phyloP scores from a whole-genome alignment of 2,797 vertebrate genomes.

The Hephaestus fuliginosus region DNA sequence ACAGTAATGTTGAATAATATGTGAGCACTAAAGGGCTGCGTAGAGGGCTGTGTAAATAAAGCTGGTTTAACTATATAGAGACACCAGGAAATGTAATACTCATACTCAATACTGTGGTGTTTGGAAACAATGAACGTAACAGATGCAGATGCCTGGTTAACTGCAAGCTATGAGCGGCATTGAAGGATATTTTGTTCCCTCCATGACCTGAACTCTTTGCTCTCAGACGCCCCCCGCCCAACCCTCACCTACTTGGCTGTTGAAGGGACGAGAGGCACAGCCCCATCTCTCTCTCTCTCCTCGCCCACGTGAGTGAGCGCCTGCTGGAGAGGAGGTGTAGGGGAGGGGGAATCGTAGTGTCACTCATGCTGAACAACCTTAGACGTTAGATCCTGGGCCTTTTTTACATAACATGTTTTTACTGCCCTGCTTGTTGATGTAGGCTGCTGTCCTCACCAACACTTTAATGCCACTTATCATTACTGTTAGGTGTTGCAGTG shows the following conservation, averaged over 20 bases:
- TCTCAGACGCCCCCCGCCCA: neutral
- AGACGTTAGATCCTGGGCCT: neutral
- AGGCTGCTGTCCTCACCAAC: neutral
- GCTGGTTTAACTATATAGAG: constrained; percentile 25
- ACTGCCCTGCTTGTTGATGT: neutral
- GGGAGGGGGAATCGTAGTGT: neutral
- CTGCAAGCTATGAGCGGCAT: constrained; percentile 21
- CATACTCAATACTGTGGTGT: constrained; percentile 16
- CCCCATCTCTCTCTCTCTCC: constrained; percentile 10
- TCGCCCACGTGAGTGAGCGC: neutral
- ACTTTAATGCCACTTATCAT: constrained; percentile 10
- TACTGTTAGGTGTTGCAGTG: neutral
- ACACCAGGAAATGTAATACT: constrained; percentile 34
- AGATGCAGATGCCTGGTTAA: constrained; percentile 24
- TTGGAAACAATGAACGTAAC: constrained; percentile 15
- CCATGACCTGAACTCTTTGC: constrained; percentile 20
- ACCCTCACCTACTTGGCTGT: constrained; percentile 13
- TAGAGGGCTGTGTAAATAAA: constrained; percentile 48
- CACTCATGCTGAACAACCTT: neutral
- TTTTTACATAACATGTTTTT: neutral
- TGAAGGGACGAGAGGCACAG: constrained; percentile 4
- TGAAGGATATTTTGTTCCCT: constrained; percentile 8
- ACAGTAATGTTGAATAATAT: constrained; percentile 9
- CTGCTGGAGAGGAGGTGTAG: neutral
- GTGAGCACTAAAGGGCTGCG: constrained; percentile 8